A percentile compares a stretch with the other conserved stretches of the same genome.
Conservation (phyloP, 2,113 vertebrate species). For the Triplophysa siluroides region DNA sequence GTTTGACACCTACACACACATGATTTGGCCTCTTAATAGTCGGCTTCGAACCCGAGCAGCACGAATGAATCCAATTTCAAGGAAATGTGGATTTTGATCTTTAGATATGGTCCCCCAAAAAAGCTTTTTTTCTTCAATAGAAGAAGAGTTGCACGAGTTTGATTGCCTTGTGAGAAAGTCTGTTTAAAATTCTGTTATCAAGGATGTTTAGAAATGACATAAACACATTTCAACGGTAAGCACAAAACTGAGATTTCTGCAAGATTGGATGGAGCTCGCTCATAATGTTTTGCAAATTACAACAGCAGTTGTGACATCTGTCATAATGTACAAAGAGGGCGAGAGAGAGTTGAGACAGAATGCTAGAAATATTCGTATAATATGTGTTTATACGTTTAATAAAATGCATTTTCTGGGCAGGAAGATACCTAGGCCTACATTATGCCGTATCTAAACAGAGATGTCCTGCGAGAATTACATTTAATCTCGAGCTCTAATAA, state of each 20-base stretch:
- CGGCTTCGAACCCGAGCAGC: conserved; percentile 27
- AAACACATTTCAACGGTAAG: background rate
- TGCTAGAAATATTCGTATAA: background rate
- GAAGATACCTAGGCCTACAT: too few species aligned
- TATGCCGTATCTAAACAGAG: background rate
- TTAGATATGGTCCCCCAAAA: conserved; percentile 11
- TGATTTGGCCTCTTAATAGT: conserved; percentile 28
- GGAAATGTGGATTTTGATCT: conserved; percentile 40
- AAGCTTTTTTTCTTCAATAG: background rate
- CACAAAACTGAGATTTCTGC: background rate
- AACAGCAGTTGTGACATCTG: conserved; percentile 20
- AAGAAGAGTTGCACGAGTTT: background rate
- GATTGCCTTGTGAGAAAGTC: background rate
- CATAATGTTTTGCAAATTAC: background rate
- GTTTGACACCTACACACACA: background rate
- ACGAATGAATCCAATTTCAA: conserved; percentile 40
- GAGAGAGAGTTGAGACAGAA: background rate
- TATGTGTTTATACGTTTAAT: too few species aligned
- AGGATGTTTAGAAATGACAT: background rate
- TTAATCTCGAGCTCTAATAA: conserved; percentile 15
- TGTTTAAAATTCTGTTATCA: background rate
- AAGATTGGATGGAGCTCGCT: conserved; percentile 3
- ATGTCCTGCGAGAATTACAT: background rate
- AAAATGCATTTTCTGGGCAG: too few species aligned
- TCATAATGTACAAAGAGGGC: conserved; percentile 7